Conservation (phyloP, 2,113 vertebrate genomes). For the Azemiops feae region DNA sequence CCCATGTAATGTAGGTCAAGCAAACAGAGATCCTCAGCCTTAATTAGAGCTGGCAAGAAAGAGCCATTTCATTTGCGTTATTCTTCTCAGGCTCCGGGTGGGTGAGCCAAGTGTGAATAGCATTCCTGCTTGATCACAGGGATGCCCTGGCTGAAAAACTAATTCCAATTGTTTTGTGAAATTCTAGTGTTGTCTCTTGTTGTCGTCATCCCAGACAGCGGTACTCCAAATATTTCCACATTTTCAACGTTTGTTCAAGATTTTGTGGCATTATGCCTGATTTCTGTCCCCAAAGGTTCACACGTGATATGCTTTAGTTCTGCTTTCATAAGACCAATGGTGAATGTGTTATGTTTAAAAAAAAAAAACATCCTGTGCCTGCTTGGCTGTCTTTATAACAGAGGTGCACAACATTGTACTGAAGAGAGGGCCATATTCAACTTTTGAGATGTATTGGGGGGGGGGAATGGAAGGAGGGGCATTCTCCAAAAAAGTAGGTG, state of each 20-base stretch:
- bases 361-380: not conserved
- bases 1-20: constrained; percentile 40
- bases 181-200: not conserved
- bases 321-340: not conserved
- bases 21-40: constrained; percentile 41
- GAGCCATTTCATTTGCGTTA: constrained; percentile 1
- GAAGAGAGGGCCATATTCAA: not conserved
- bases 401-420: not conserved
- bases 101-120: constrained; percentile 29
- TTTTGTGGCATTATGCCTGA: constrained; percentile 8
- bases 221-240: constrained; percentile 37
- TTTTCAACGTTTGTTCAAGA: constrained; percentile 19
- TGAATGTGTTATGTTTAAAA: not conserved
- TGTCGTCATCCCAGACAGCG: constrained; percentile 28
- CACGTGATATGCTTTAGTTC: not conserved
- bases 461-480: not conserved
- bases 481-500: not conserved
- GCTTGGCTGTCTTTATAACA: not conserved
- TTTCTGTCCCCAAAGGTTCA: constrained; percentile 19
- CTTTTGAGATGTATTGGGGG: not conserved
- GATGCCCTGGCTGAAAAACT: constrained; percentile 25
- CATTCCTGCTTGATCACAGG: constrained; percentile 45
- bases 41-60: constrained; percentile 45
- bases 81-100: constrained; percentile 38
- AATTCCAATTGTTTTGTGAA: constrained; percentile 29